Evolutionary conservation across 1,140 invertebrate genomes (phyloP), one percentile per base, ranked within the genome.

Genomic region (Drosophila willistoni): DNA sequence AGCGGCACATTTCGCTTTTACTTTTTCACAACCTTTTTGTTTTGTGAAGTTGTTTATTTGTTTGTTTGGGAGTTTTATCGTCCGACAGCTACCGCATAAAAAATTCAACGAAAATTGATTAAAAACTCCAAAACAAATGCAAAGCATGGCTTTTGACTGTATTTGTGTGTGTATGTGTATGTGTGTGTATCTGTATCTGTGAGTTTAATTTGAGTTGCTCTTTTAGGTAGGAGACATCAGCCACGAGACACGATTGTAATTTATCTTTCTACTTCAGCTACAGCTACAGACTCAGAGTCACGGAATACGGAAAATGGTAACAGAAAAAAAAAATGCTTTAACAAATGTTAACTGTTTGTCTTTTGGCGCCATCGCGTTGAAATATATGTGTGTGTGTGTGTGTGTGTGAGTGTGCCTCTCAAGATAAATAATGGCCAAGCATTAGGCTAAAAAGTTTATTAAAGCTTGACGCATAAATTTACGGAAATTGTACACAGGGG

Each of bases 91-190:
- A 84, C 79, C 83, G 76, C 76, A 86, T 86, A 60, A 87, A 87
- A 87, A 87, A 87, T 87, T 80, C 83, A 87, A 84, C 80, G 68
- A 83, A 87, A 87, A 87, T 87, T 87, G 83, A 87, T 87, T 87
- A 87, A 87, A 82, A 87, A 87, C 84, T 89, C 84, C 66, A 81
- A 80, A 82, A 72, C 71, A 69, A 51, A 51, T 51, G 65, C 68
- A 56, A 71, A 78, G 67, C 68, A 74, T 68, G 36, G 68, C 34
- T 34, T 14, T 39, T 55, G 61, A 68, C 59, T 73, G 70, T 62
- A 60, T 65, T 25, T 55, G 36, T 59, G 25, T 56, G 36, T 59
- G 25, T 56, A 17, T 44, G 54, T 39, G 71, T 42, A 36, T 42
- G 47, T 60, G 51, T 36, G 55, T 67, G 63, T 64, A 67, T 79